phyloP scores from a whole-genome alignment of 2,797 vertebrate genomes.

The Protonibea diacanthus region DNA sequence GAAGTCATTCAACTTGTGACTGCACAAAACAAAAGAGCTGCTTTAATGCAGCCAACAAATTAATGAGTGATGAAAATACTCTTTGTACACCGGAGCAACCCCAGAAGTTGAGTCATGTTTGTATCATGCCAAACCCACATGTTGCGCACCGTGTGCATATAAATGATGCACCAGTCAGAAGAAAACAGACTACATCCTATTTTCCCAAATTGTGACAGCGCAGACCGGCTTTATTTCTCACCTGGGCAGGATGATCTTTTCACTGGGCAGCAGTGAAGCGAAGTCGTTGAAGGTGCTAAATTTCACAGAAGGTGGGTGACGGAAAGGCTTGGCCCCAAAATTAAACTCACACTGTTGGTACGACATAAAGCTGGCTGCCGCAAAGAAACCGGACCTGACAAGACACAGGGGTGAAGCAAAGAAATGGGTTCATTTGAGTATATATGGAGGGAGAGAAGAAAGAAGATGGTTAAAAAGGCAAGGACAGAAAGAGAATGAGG shows the following conservation, averaged over 20 bases:
- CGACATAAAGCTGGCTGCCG: slow-evolving; percentile 99
- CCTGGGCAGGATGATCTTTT: slow-evolving; percentile 99
- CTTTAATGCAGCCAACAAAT: slow-evolving; percentile 12
- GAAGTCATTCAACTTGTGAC: not conserved
- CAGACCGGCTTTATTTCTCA: slow-evolving; percentile 64
- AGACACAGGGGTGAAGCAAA: not conserved
- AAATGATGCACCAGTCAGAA: slow-evolving; percentile 26
- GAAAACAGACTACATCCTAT: not conserved
- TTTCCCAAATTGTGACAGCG: not conserved
- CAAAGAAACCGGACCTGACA: slow-evolving; percentile 96
- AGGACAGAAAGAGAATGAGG: rapidly evolving
- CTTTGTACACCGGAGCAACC: slow-evolving; percentile 2
- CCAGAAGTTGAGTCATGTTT: slow-evolving; percentile 31
- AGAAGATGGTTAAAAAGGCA: too few species aligned
- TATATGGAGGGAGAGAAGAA: not conserved
- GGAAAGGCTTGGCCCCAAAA: slow-evolving; percentile 99
- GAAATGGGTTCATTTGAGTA: not conserved
- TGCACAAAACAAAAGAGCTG: not conserved
- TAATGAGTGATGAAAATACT: slow-evolving; percentile 12
- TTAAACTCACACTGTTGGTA: slow-evolving; percentile 99
- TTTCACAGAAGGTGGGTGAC: slow-evolving; percentile 93
- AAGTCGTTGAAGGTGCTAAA: slow-evolving; percentile 99
- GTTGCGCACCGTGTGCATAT: slow-evolving; percentile 21
- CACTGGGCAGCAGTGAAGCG: slow-evolving; percentile 93
- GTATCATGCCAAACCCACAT: not conserved